phyloP scores from a whole-genome alignment of 2,888 invertebrate genomes.

The Coremacera marginata region DNA sequence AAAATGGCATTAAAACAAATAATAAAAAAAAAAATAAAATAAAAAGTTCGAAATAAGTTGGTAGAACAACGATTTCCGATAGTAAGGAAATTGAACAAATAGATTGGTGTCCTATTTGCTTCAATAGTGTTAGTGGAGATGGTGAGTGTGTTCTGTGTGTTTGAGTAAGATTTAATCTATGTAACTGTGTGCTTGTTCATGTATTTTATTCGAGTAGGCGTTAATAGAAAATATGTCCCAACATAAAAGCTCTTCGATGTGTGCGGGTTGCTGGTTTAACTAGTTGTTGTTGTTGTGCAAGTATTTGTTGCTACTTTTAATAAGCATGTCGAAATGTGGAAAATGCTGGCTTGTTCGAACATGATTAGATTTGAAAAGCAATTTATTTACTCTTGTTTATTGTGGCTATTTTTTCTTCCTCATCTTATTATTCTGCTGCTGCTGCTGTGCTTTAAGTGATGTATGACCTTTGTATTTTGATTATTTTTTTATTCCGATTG shows the following conservation, averaged over 20 bases:
- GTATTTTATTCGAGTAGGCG: not conserved
- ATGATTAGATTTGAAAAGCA: conserved; percentile 7
- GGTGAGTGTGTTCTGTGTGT: not conserved
- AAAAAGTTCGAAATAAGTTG: not conserved
- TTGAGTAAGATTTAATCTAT: no score
- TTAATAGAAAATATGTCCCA: not conserved
- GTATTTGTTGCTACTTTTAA: no score
- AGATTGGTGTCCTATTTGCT: not conserved
- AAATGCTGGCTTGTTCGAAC: not conserved
- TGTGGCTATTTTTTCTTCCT: not conserved
- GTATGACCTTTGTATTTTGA: no score
- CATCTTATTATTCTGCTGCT: not conserved
- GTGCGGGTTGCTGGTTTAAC: no score
- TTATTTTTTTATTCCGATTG: no score
- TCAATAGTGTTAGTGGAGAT: not conserved
- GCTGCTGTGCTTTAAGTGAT: no score
- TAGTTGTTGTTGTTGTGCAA: no score
- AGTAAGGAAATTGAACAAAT: conserved; percentile 4
- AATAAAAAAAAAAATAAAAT: not conserved
- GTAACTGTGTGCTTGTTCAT: not conserved
- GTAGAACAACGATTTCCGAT: not conserved
- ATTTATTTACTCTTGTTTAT: not conserved
- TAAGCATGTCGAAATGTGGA: no score
- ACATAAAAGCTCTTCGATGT: not conserved
- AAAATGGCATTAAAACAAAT: not conserved